Evolutionary conservation across 1,140 invertebrate species (phyloP).

Genomic region (Lanistes nyassanus): DNA sequence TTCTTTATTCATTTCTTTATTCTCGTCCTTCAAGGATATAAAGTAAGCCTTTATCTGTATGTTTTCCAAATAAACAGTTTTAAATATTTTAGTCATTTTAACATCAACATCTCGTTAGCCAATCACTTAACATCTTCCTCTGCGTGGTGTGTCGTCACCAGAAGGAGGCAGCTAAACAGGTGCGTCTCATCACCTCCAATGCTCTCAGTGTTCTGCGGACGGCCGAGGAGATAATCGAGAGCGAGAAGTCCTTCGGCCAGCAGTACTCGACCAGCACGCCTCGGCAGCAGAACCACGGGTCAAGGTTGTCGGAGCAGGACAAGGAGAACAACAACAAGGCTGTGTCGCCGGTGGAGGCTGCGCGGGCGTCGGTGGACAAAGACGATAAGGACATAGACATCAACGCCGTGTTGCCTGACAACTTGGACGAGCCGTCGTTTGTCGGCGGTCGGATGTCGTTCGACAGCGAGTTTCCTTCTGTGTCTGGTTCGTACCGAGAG

Average conservation of each 20-base stretch:
- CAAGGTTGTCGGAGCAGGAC: neutral
- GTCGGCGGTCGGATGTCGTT: neutral
- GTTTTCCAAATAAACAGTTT: neutral
- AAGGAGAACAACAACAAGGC: constrained; percentile 4
- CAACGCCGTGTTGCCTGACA: neutral
- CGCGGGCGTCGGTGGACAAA: neutral
- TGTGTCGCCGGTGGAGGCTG: neutral
- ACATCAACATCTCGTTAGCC: neutral
- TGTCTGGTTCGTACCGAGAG: constrained; percentile 4
- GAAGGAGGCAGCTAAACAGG: constrained; percentile 48
- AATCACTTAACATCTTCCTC: neutral
- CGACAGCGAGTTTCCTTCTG: neutral
- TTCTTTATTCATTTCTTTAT: constrained; percentile 6
- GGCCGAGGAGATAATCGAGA: constrained; percentile 50
- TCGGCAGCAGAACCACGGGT: neutral
- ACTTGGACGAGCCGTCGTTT: constrained; percentile 13
- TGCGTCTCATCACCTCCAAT: constrained; percentile 47
- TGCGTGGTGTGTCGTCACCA: constrained; percentile 32
- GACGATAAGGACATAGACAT: neutral
- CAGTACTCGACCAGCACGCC: constrained; percentile 33
- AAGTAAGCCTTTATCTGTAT: neutral
- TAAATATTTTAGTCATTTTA: neutral
- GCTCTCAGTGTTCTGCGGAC: constrained; percentile 48
- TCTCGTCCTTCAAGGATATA: neutral
- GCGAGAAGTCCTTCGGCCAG: constrained; percentile 28